A percentile compares a stretch with the other conserved stretches of the same genome.
phyloP scores from a whole-genome alignment of 1,140 invertebrate species.

The Rhynchophorus ferrugineus region DNA sequence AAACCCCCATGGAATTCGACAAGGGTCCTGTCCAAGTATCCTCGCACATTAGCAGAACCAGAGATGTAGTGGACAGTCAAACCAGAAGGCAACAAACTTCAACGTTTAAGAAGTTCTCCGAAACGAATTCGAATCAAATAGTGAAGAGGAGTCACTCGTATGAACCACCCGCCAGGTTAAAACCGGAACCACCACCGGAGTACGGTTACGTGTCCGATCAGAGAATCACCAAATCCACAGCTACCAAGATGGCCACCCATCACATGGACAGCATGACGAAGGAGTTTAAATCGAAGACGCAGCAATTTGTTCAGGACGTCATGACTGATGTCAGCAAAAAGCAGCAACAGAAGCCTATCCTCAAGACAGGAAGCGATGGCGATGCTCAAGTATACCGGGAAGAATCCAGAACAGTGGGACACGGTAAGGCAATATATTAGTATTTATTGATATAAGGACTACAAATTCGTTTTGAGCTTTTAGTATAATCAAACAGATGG shows the following conservation, averaged over 20 bases:
- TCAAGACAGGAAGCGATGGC: constrained; percentile 44
- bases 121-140: constrained; percentile 29
- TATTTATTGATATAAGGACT: no score
- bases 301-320: constrained; percentile 60
- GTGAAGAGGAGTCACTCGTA: constrained; percentile 35
- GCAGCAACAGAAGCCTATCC: constrained; percentile 47
- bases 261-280: constrained; percentile 61
- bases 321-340: constrained; percentile 50
- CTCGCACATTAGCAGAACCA: constrained; percentile 31
- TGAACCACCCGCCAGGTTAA: constrained; percentile 29
- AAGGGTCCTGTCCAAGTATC: constrained; percentile 45
- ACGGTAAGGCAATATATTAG: constrained; percentile 44
- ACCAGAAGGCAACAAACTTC: constrained; percentile 21
- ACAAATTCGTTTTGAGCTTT: no score
- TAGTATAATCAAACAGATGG: no score
- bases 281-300: constrained; percentile 61
- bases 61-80: constrained; percentile 25
- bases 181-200: constrained; percentile 50
- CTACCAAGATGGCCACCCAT: constrained; percentile 48
- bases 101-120: constrained; percentile 28
- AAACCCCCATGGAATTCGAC: constrained; percentile 56
- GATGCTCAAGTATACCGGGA: constrained; percentile 62
- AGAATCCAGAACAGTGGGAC: constrained; percentile 59
- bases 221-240: constrained; percentile 42
- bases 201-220: constrained; percentile 47